Evolutionary conservation across 2,797 vertebrate species (phyloP), one percentile per base, ranked within the genome.

Genomic region (Heteromormyrus szaboi): DNA sequence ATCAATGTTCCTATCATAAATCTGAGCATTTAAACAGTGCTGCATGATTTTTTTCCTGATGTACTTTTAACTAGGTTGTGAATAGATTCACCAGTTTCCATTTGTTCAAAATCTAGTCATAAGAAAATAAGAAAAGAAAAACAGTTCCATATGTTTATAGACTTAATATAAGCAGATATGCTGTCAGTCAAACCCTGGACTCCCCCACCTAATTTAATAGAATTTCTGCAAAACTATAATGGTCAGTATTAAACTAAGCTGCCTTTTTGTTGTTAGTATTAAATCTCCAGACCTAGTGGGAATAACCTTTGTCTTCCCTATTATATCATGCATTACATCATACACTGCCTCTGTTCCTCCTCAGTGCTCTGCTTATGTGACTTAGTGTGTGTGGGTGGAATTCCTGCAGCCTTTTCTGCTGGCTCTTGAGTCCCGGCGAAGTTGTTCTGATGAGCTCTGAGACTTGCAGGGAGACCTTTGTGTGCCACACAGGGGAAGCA

Each of bases 211-310:
- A 59, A 41, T 86, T 90, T 85, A 88, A 83, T 86, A 89, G 53
- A 90, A 83, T 92, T 89, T 79, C 72, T 84, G 3, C 14, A 22
- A 41, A n/a, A 85, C 11, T 68, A 68, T 85, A 33, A 65, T 62
- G 50, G 87, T 62, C 72, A 12, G 89, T 76, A 89, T 91, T 90
- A 90, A 81, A 85, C 87, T 91, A 91, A 91, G 90, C 87, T 68
- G 90, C 85, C 90, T 92, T 90, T 89, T n/a, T 17, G 1, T 86
- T 37, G 88, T 90, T 92, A 90, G 59, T 87, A 85, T 91, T 89
- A 88, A 89, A 90, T 88, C 12, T 86, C 2, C 86, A 88, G 44
- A 85, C 86, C 88, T 91, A 90, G 87, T 91, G 81, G 88, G 85
- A 92, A 89, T 88, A 29, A 68, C 56, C 87, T 56, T 88, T 86